These are phyloP conservation scores for Cyphomyrus discorhynchus DNA, from an alignment of 2,113 vertebrate species.

Conservation along the genomic window DNA sequence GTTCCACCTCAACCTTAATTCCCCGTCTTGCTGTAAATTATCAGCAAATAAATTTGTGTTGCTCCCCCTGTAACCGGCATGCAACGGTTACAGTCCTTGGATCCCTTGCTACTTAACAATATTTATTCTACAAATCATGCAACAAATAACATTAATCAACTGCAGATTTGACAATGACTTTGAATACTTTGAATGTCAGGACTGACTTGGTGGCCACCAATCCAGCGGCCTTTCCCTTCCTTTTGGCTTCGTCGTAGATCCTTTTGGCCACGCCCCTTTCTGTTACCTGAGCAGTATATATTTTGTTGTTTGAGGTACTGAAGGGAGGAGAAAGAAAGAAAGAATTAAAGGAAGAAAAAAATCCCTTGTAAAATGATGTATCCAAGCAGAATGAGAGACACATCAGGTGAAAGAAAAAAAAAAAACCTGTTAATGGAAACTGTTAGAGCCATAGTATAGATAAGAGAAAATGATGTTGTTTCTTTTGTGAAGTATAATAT, in stretches of 20 bases:
- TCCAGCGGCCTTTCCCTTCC: conserved; percentile 69
- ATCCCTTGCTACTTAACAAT: not conserved
- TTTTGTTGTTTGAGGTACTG: conserved; percentile 63
- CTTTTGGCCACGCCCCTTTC: conserved; percentile 72
- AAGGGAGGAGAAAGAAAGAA: conserved; percentile 27
- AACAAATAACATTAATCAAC: not conserved
- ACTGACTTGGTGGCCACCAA: conserved; percentile 73
- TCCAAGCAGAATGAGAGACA: not conserved
- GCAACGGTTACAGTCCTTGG: not conserved
- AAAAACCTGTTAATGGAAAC: not conserved
- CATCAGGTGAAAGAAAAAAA: not conserved
- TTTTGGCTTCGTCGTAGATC: conserved; percentile 71
- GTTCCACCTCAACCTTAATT: not conserved
- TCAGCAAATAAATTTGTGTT: not conserved
- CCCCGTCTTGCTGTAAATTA: not conserved
- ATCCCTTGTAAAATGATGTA: not conserved
- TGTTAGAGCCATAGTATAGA: too few species aligned
- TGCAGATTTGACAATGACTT: not conserved
- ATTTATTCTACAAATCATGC: not conserved
- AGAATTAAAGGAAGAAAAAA: not conserved
- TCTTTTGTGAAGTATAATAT: too few species aligned
- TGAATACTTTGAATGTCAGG: not conserved
- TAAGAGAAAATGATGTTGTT: too few species aligned
- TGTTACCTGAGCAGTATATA: conserved; percentile 68
- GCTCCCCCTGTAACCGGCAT: not conserved